phyloP scores from a whole-genome alignment of 2,888 invertebrate genomes.

The Limnephilus auricula region DNA sequence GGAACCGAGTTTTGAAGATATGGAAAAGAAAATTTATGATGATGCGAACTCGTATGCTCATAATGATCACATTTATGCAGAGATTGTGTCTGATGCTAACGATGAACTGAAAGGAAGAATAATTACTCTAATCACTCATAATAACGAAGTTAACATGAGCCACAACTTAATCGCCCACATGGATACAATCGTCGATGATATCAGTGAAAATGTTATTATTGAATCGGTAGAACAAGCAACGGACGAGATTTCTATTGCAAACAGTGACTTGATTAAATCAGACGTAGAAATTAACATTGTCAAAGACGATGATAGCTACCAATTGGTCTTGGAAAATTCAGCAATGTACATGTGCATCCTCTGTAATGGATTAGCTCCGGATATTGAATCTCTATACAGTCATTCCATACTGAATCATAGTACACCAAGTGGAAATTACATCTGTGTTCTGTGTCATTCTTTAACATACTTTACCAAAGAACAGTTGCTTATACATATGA shows the following conservation, averaged over 20 bases:
- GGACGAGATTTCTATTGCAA: background rate
- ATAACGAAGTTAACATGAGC: background rate
- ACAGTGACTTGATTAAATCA: background rate
- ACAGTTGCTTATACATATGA: conserved; percentile 52
- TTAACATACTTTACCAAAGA: conserved; percentile 38
- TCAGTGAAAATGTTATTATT: conserved; percentile 55
- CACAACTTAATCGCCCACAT: conserved; percentile 14
- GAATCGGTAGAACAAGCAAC: conserved; percentile 39
- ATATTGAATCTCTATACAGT: conserved; percentile 38
- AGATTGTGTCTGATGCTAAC: conserved; percentile 36
- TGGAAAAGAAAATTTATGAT: background rate
- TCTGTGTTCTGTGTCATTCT: conserved; percentile 49
- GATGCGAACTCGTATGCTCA: background rate
- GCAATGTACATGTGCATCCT: conserved; percentile 52
- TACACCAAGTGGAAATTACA: conserved; percentile 30
- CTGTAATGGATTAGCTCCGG: conserved; percentile 50
- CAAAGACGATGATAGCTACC: conserved; percentile 11
- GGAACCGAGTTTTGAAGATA: background rate
- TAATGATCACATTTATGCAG: conserved; percentile 53
- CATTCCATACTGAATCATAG: conserved; percentile 44
- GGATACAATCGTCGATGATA: conserved; percentile 44
- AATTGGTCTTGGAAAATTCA: conserved; percentile 41
- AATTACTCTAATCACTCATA: conserved; percentile 22
- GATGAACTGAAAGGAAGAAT: conserved; percentile 37
- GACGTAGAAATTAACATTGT: conserved; percentile 35